A percentile compares a stretch with the other conserved stretches of the same genome.
Conservation (phyloP, 23 tunicate species). For the Ascidia mentula region DNA sequence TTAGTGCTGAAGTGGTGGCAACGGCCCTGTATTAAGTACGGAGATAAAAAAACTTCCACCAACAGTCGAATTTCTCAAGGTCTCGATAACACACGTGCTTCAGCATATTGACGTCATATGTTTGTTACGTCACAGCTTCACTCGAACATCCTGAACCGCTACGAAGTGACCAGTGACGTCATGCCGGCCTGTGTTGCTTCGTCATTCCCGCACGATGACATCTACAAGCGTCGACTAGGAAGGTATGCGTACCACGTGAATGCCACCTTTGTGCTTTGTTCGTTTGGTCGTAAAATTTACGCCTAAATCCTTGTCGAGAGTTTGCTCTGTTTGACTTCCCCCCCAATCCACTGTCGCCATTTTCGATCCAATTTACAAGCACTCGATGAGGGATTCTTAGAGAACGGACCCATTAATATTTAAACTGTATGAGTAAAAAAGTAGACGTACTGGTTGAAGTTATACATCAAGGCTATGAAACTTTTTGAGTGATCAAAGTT, state of each 20-base stretch:
- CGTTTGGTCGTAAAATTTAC: no score
- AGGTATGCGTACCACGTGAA: neutral
- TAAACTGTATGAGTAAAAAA: no score
- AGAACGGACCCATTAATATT: no score
- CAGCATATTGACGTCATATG: neutral
- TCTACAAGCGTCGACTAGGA: slow-evolving; percentile 24
- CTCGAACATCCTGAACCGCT: slow-evolving; percentile 15
- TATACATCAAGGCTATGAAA: no score
- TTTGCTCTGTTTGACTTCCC: no score
- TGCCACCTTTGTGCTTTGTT: neutral
- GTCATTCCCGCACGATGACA: slow-evolving; percentile 44
- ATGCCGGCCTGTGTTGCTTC: slow-evolving; percentile 72
- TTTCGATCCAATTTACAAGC: no score
- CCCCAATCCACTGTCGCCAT: no score
- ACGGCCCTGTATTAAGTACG: neutral
- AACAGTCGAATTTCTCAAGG: neutral
- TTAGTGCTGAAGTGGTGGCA: neutral
- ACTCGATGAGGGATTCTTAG: no score
- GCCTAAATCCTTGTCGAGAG: no score
- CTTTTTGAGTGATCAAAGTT: no score
- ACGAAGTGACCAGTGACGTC: slow-evolving; percentile 42
- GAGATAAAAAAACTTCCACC: neutral
- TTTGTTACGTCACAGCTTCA: slow-evolving; percentile 12
- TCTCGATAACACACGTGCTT: neutral
- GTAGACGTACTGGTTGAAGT: no score